phyloP scores from a whole-genome alignment of 92 coral and sea anemone genomes.

The Palythoa heliodiscus region DNA sequence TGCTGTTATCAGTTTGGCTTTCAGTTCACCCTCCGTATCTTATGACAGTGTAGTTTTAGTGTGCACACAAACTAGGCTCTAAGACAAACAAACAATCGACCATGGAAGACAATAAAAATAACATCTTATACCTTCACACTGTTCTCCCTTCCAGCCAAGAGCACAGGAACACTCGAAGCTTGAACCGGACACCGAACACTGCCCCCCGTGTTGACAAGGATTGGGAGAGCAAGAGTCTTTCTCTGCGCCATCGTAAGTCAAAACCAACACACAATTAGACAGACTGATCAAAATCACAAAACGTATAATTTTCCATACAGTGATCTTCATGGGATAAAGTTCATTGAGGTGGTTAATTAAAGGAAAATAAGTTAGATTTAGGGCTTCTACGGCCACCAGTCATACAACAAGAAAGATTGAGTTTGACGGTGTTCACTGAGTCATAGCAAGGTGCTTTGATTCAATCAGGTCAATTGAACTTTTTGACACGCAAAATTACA shows the following conservation, averaged over 20 bases:
- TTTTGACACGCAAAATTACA: conserved; percentile 47
- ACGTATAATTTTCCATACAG: conserved; percentile 8
- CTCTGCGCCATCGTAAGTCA: conserved; percentile 57
- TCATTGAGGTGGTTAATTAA: not conserved
- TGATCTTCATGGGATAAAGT: conserved; percentile 35
- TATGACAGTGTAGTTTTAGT: no score
- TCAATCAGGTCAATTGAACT: conserved; percentile 21
- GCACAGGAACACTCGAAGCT: conserved; percentile 93
- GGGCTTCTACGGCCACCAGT: conserved; percentile 7
- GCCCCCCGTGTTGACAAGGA: conserved; percentile 92
- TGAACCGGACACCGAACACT: conserved; percentile 79
- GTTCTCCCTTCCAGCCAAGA: conserved; percentile 86
- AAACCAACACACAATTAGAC: conserved; percentile 2
- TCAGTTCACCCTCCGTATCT: no score
- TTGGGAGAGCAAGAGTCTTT: conserved; percentile 86
- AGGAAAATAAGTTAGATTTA: not conserved
- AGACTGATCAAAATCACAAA: not conserved
- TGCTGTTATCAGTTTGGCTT: no score
- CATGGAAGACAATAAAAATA: no score
- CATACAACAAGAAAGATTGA: not conserved
- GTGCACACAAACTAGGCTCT: no score
- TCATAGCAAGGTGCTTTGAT: conserved; percentile 28
- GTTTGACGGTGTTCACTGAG: conserved; percentile 4
- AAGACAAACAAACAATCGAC: no score
- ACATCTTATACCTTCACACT: conserved; percentile 79